Base-by-base conservation (phyloP, 2,888 invertebrate genomes). In the Lepidocyrtinus sp. region DNA sequence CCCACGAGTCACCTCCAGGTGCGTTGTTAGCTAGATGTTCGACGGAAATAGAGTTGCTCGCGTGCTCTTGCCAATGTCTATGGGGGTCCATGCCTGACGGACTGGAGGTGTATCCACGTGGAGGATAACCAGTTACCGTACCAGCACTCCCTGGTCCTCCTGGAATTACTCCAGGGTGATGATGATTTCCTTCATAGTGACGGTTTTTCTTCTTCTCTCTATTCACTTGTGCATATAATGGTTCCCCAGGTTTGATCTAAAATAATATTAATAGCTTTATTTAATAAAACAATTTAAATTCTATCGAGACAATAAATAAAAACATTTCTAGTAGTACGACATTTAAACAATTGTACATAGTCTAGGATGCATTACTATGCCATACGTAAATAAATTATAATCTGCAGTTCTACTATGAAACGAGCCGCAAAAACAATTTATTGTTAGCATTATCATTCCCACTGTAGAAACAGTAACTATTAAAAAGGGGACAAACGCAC, bases 201-300 rank as follows among this genome's bases (percentile, higher is more conserved):
- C 91, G 89, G 87, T 91, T 91, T 86, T 91, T 90, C 87, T 92
- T 92, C 88, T 91, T 92, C 87, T 92, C 92, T 88, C 92, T 90
- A 87, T 92, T 92, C 84, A 92, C 92, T 89, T 92, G 92, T 86
- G 92, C 92, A 88, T 92, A 92, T 71, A 92, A 89, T 64, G 92
- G 92, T 88, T 92, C 92, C 85, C 91, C 91, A 84, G 91, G 90
- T 88, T 90, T 90, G 85, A 90, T 90, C 89, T 90, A n/a, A n/a
- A n/a, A n/a, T n/a, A n/a, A n/a, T n/a, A n/a, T n/a, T n/a, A n/a
- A n/a, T n/a, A n/a, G n/a, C n/a, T n/a, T n/a, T n/a, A n/a, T n/a
- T n/a, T n/a, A n/a, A n/a, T n/a, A n/a, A n/a, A n/a, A n/a, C n/a
- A n/a, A n/a, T n/a, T n/a, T n/a, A n/a, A n/a, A n/a, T n/a, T n/a